Evolutionary conservation across 2,888 invertebrate species (phyloP), one percentile per base, ranked within the genome.

Genomic region (Cylloceria caligata): DNA sequence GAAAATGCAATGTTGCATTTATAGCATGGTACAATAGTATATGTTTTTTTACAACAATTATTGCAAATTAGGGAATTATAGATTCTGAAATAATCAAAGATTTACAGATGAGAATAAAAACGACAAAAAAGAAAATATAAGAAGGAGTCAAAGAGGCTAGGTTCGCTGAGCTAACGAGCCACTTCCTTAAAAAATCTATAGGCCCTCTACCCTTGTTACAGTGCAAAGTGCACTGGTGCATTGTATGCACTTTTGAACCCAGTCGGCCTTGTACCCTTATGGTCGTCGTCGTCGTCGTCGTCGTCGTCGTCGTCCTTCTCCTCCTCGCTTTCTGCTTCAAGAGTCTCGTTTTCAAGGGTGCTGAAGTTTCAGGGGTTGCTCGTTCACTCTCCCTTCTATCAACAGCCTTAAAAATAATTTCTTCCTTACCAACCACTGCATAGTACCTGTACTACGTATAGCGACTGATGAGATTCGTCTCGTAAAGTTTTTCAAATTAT

Each of bases 401-500:
- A 39, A 64, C 73, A 47, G 27, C 62, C 21, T 9, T 55, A 16
- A 30, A 62, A 27, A 19, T 13, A 57, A 74, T 69, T 2, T 39
- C 81, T 78, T 57, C 78, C 3, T 55, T 81, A 69, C 78, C 81
- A 24, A 81, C 78, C 30, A 73, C 42, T 55, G 81, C 67, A 57
- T 71, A 78, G n/a, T 45, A n/a, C 30, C 24, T 27, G 7, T 27
- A 19, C 55, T 34, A 9, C 34, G 52, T 49, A 64, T 27, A 69
- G 39, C 39, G 34, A 68, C 52, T 24, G 34, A 49, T n/a, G 24
- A 55, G 4, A 77, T 62, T 75, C 55, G 64, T 52, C 16, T 39
- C 39, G 21, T 64, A 13, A 45, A 21, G 13, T 47, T 76, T 55
- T 52, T 65, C 64, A 34, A 16, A 69, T 65, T 78, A 69, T 65